These are phyloP conservation scores for Branchipolynoe longqiensis DNA, from an alignment of 2,888 invertebrate species.

Conservation along the genomic window DNA sequence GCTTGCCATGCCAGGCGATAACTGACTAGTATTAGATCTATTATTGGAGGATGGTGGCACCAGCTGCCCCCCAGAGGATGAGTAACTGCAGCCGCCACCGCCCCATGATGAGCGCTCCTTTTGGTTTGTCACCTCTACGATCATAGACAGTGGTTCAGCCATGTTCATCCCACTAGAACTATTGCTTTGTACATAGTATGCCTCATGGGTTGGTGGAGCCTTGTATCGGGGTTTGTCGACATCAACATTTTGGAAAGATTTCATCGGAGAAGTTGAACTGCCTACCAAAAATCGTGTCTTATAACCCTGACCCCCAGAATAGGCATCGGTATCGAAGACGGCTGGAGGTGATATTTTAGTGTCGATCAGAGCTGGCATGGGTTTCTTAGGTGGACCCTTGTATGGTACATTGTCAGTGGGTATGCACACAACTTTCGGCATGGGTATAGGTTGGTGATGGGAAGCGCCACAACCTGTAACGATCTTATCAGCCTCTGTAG, in stretches of 20 bases:
- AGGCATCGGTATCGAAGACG: background rate
- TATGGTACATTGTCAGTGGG: too few species aligned
- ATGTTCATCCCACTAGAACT: background rate
- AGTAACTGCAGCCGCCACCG: background rate
- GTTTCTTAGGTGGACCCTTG: background rate
- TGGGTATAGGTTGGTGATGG: background rate
- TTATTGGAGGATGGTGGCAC: background rate
- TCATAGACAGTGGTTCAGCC: background rate
- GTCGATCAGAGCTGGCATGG: constrained; percentile 26
- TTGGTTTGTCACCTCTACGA: background rate
- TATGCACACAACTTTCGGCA: background rate
- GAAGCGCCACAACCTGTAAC: background rate
- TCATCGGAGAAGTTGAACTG: background rate
- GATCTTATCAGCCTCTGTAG: background rate
- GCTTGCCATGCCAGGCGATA: background rate
- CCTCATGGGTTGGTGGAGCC: too few species aligned
- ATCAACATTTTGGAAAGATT: background rate
- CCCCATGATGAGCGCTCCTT: background rate
- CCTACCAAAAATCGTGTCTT: background rate
- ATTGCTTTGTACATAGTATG: background rate
- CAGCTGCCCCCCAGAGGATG: background rate
- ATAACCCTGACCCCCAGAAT: background rate
- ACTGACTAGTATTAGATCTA: background rate
- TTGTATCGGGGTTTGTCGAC: background rate
- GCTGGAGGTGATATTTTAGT: background rate